These are phyloP conservation scores for Drosophila algonquin DNA, from an alignment of 2,888 invertebrate genomes.

Conservation along the genomic window DNA sequence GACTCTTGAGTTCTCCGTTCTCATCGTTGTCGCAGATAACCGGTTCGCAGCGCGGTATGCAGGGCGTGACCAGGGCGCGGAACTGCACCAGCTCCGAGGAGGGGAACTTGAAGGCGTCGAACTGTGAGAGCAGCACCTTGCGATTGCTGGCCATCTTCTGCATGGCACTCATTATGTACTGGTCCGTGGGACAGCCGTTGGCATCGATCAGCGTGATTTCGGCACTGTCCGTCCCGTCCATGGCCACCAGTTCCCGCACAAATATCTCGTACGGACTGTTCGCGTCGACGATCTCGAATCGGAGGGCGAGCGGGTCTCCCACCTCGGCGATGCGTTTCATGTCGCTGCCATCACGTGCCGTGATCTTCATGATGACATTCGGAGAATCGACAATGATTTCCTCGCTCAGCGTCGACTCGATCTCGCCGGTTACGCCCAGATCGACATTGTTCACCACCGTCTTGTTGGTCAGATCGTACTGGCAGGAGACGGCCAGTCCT, in stretches of 20 bases:
- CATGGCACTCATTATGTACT: conserved; percentile 97
- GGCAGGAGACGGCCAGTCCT: conserved; percentile 95
- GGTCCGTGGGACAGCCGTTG: conserved; percentile 96
- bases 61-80: conserved; percentile 95
- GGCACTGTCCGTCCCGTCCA: conserved; percentile 96
- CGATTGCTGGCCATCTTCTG: conserved; percentile 91
- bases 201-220: conserved; percentile 96
- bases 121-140: conserved; percentile 94
- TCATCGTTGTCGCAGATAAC: conserved; percentile 94
- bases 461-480: conserved; percentile 96
- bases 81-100: conserved; percentile 97
- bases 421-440: conserved; percentile 93
- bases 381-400: conserved; percentile 96
- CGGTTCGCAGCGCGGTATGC: conserved; percentile 95
- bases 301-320: conserved; percentile 94
- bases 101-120: conserved; percentile 98
- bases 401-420: conserved; percentile 92
- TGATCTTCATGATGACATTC: conserved; percentile 96
- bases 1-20: conserved; percentile 91
- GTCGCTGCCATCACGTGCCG: conserved; percentile 92
- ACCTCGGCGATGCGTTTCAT: conserved; percentile 94
- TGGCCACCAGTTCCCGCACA: conserved; percentile 95
- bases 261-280: conserved; percentile 98
- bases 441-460: conserved; percentile 96
- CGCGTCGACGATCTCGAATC: conserved; percentile 95